Evolutionary conservation across 1,140 invertebrate species (phyloP).

Genomic region (Drosophila littoralis): DNA sequence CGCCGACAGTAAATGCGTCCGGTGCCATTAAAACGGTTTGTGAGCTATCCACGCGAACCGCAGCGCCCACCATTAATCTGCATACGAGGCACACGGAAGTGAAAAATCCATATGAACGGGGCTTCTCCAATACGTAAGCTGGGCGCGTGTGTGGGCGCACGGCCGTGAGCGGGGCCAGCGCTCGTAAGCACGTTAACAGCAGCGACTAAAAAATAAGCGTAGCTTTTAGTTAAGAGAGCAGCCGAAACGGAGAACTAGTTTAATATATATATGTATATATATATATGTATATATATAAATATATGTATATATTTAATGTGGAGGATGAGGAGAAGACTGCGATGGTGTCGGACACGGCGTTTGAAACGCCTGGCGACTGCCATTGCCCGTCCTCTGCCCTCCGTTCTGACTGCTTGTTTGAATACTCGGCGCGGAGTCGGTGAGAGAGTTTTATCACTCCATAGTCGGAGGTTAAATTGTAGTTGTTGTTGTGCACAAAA

Average conservation of each 20-base stretch:
- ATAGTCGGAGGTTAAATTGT: constrained; percentile 80
- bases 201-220: constrained; percentile 79
- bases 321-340: constrained; percentile 28
- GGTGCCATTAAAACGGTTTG: constrained; percentile 82
- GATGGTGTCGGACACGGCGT: constrained; percentile 50
- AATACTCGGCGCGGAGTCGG: constrained; percentile 80
- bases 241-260: constrained; percentile 9
- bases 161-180: constrained; percentile 59
- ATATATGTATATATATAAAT: not conserved
- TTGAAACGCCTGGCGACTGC: constrained; percentile 58
- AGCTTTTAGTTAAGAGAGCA: constrained; percentile 73
- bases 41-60: constrained; percentile 74
- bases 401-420: constrained; percentile 57
- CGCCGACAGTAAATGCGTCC: constrained; percentile 60
- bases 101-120: constrained; percentile 75
- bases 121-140: constrained; percentile 77
- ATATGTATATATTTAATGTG: constrained; percentile 5
- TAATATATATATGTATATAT: not conserved
- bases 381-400: constrained; percentile 20
- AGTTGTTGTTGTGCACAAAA: constrained; percentile 81
- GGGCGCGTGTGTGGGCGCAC: constrained; percentile 30
- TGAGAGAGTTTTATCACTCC: constrained; percentile 82
- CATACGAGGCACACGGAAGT: constrained; percentile 81
- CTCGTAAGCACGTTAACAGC: constrained; percentile 58
- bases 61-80: constrained; percentile 77